These are phyloP conservation scores for Corvus cornix DNA, from an alignment of 2,113 vertebrate species.

Conservation along the genomic window DNA sequence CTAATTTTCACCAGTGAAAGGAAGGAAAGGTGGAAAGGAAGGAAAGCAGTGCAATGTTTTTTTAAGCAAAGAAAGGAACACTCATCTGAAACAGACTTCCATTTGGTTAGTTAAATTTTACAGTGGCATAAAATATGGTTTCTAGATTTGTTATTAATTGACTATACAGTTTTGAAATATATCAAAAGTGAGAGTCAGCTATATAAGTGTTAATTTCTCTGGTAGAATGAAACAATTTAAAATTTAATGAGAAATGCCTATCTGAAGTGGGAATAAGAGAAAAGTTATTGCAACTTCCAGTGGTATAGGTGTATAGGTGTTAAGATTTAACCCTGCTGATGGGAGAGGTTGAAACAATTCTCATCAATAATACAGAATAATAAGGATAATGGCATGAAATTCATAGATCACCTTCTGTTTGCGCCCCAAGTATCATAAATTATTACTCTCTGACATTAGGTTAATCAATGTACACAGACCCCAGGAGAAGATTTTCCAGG, in stretches of 20 bases:
- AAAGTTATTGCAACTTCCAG: background rate
- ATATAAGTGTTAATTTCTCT: background rate
- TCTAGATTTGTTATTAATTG: background rate
- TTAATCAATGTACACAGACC: background rate
- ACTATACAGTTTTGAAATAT: background rate
- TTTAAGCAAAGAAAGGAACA: background rate
- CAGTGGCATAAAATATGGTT: background rate
- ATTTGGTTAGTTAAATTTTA: background rate
- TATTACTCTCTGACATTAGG: background rate
- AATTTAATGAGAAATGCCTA: background rate
- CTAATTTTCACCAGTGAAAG: background rate
- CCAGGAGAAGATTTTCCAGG: background rate
- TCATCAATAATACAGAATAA: background rate
- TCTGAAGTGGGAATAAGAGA: background rate
- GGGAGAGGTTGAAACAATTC: background rate
- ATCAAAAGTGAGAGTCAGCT: background rate
- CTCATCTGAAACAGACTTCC: background rate
- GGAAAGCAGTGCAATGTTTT: background rate
- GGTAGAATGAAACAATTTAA: background rate
- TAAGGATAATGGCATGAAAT: background rate
- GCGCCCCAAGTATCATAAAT: background rate
- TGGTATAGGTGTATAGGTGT: background rate
- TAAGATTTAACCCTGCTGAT: slow-evolving; percentile 5
- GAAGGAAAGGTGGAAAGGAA: background rate
- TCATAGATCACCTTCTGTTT: background rate